phyloP scores from a whole-genome alignment of 2,113 vertebrate genomes.

The Xerus inauris region DNA sequence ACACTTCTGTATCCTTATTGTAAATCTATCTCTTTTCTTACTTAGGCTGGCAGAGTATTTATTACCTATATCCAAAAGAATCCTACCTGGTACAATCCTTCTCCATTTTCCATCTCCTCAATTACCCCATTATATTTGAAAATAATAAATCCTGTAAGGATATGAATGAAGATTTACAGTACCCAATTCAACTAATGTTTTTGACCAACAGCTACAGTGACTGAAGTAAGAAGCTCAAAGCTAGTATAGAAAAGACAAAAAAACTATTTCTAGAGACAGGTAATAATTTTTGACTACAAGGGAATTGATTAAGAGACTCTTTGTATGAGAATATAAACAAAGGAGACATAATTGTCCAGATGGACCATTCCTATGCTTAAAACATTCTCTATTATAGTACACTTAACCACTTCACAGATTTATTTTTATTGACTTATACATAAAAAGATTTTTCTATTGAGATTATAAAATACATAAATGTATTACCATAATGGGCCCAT shows the following conservation, averaged over 20 bases:
- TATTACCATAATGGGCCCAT: slow-evolving; percentile 40
- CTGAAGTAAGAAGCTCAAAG: background rate
- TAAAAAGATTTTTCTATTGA: slow-evolving; percentile 51
- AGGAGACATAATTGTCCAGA: background rate
- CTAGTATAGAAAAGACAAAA: background rate
- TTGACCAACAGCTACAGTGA: background rate
- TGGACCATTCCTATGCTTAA: slow-evolving; percentile 24
- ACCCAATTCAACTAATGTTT: background rate
- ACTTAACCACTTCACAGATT: slow-evolving; percentile 40
- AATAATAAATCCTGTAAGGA: background rate
- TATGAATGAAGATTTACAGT: background rate
- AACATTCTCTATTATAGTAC: slow-evolving; percentile 24
- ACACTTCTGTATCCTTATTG: background rate
- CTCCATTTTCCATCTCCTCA: background rate
- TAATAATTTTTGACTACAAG: background rate
- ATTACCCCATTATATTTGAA: background rate
- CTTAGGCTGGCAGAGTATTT: background rate
- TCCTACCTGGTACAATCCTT: background rate
- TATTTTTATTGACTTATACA: slow-evolving; percentile 70
- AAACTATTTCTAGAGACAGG: background rate
- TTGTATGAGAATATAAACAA: slow-evolving; percentile 50
- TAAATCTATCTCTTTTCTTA: background rate
- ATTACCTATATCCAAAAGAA: background rate
- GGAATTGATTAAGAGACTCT: background rate
- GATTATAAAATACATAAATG: slow-evolving; percentile 53